Evolutionary conservation across 2,113 vertebrate species (phyloP).

Genomic region (Podarcis cretensis): DNA sequence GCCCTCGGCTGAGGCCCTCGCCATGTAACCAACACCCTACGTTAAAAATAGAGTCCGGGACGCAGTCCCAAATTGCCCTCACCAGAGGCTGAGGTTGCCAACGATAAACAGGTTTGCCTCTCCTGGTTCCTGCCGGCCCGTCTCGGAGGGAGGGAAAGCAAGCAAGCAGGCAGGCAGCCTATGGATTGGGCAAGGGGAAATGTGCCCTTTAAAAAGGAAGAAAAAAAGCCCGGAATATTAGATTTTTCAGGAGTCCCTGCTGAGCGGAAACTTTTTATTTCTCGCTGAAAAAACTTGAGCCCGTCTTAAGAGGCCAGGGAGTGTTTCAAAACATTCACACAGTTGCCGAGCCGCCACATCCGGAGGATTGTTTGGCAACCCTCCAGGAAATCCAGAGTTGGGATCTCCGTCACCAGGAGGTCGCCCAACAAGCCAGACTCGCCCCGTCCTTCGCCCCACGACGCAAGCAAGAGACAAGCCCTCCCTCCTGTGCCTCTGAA

Average conservation of each 20-base stretch:
- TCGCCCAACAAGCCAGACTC: too few species aligned
- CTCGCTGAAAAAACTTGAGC: background rate
- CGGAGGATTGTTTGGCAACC: background rate
- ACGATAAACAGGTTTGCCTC: background rate
- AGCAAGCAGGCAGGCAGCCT: too few species aligned
- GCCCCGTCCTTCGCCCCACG: too few species aligned
- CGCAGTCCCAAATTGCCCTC: background rate
- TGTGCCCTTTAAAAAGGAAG: too few species aligned
- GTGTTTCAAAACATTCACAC: background rate
- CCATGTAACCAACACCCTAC: background rate
- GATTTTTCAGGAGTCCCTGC: too few species aligned
- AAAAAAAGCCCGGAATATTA: too few species aligned
- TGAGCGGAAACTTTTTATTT: too few species aligned
- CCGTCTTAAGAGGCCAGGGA: background rate
- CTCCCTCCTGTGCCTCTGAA: too few species aligned
- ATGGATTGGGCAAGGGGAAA: too few species aligned
- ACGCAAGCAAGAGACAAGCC: background rate
- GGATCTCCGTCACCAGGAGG: too few species aligned
- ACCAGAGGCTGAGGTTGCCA: background rate
- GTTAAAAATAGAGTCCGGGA: constrained; percentile 15
- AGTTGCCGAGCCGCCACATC: too few species aligned
- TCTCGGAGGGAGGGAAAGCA: background rate
- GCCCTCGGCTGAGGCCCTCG: background rate
- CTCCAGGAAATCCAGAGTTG: background rate
- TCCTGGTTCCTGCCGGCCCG: background rate